Evolutionary conservation across 2,888 invertebrate species (phyloP).

Genomic region (Mongoloraphidia duomilia): DNA sequence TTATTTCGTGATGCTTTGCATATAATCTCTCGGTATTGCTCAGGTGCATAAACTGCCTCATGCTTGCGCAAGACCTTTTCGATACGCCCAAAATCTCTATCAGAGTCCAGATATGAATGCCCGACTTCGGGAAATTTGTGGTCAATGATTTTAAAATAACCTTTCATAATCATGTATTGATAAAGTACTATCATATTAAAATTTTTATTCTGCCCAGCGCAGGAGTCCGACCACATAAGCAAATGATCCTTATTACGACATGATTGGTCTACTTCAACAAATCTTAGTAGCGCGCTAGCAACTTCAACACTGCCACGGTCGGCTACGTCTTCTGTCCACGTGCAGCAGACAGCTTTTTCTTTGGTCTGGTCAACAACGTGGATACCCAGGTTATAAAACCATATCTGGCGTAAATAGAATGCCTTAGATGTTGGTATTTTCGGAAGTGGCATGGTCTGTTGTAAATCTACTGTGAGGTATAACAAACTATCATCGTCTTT

Average conservation of each 20-base stretch:
- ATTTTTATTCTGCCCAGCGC: slow-evolving; percentile 10
- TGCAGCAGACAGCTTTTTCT: slow-evolving; percentile 12
- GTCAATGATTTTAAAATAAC: slow-evolving; percentile 16
- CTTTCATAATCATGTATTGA: slow-evolving; percentile 13
- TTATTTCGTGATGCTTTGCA: slow-evolving; percentile 14
- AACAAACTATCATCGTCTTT: background rate
- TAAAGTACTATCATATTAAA: slow-evolving; percentile 8
- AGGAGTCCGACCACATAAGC: slow-evolving; percentile 8
- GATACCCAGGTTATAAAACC: slow-evolving; percentile 7
- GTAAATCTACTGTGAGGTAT: slow-evolving; percentile 12
- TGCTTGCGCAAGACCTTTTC: slow-evolving; percentile 20
- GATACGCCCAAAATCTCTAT: slow-evolving; percentile 21
- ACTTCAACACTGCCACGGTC: slow-evolving; percentile 8
- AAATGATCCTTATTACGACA: slow-evolving; percentile 8
- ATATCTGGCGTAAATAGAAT: slow-evolving; percentile 9
- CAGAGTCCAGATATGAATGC: slow-evolving; percentile 21
- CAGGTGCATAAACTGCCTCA: slow-evolving; percentile 18
- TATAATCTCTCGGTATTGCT: slow-evolving; percentile 19
- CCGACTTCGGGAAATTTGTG: slow-evolving; percentile 21
- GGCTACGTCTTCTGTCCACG: slow-evolving; percentile 14
- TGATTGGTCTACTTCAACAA: slow-evolving; percentile 3
- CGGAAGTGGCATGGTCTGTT: slow-evolving; percentile 14
- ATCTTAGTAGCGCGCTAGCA: slow-evolving; percentile 8
- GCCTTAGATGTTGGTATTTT: slow-evolving; percentile 13
- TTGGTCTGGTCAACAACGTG: slow-evolving; percentile 9